Evolutionary conservation across 2,797 vertebrate genomes (phyloP).

Genomic region (Prunella strophiata): DNA sequence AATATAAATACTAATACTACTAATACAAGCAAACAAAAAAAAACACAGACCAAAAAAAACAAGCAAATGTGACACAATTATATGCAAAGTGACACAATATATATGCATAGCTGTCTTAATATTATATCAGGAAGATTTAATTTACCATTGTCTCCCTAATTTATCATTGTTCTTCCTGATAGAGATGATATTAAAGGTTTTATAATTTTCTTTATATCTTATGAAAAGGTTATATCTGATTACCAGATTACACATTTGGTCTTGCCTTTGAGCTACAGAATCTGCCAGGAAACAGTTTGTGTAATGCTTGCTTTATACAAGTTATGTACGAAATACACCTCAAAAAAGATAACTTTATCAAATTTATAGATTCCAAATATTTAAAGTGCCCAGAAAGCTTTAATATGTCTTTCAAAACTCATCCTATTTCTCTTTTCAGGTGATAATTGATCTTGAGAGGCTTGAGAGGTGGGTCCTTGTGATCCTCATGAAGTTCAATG

Average conservation of each 20-base stretch:
- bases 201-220: background rate
- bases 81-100: background rate
- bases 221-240: background rate
- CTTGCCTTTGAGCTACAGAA: background rate
- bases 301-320: background rate
- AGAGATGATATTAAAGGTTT: background rate
- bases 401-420: background rate
- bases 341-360: background rate
- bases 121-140: background rate
- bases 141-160: background rate
- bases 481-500: background rate
- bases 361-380: background rate
- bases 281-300: background rate
- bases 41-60: background rate
- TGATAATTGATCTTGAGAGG: background rate
- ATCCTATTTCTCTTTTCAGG: background rate
- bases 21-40: background rate
- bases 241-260: background rate
- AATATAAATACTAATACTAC: background rate
- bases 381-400: background rate
- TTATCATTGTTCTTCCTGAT: background rate
- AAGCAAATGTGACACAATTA: fast-evolving
- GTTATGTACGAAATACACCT: fast-evolving
- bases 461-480: background rate
- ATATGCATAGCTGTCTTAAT: background rate